Evolutionary conservation across 2,888 invertebrate species (phyloP), one percentile per base, ranked within the genome.

Genomic region (Andrena marginata): DNA sequence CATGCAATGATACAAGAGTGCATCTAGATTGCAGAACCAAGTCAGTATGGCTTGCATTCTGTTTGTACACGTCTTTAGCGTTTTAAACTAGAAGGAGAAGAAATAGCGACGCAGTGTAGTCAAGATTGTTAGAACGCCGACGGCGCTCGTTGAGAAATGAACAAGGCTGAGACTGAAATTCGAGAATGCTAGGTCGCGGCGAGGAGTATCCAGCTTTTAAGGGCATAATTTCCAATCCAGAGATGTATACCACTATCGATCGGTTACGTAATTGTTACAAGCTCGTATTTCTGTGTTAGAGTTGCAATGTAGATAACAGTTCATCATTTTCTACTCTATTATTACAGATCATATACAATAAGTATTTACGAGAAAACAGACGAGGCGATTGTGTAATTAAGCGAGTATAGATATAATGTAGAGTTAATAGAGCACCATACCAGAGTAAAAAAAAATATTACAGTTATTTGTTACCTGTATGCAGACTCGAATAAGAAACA

Each of bases 381-480:
- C 6, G 26, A 74, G 33, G 68, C 60, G 68, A 84, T 72, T 75
- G 75, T 73, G 62, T 84, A 84, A 78, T 82, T 83, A 82, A 71
- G 62, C 20, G 48, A 73, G 3, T 51, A 73, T 80, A 80, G 59
- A 65, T 60, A 77, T 81, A 76, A 69, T 10, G 68, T 72, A 81
- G 76, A 76, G n/a, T 72, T 71, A 76, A 82, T 82, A 82, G 72
- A 83, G 77, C 77, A 82, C 73, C 77, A 73, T 82, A 71, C 67
- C 77, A 77, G 82, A 83, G 70, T 71, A 83, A 81, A 77, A 81
- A 77, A 77, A 75, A 42, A 51, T 71, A 62, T 74, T 65, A 67
- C 16, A 51, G 72, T 72, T 70, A 72, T 72, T 76, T 72, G 72
- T 82, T 82, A 68, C 23, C 10, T 72, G 56, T 63, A 71, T 42